These are phyloP conservation scores for Microtus montanus DNA, from an alignment of 2,113 vertebrate genomes.

Conservation along the genomic window DNA sequence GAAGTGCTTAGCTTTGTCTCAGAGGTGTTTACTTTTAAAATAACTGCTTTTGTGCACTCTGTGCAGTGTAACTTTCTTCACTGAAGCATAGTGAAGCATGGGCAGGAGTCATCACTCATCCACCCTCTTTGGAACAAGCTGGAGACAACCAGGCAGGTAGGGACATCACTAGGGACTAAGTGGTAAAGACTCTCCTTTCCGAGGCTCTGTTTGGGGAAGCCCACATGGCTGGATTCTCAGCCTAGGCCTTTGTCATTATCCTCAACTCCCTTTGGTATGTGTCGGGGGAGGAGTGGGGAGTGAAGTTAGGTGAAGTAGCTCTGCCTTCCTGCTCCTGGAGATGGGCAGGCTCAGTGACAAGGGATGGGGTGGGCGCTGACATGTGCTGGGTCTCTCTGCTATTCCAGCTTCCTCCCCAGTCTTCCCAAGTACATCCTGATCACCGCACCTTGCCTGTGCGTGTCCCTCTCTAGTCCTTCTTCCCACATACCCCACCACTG, in stretches of 20 bases:
- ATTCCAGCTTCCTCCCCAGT: too few relatives aligned
- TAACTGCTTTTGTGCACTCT: background rate
- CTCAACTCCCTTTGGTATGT: background rate
- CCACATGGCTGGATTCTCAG: background rate
- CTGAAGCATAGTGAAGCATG: background rate
- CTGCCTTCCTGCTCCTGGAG: background rate
- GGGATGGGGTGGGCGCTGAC: too few relatives aligned
- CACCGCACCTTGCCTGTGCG: background rate
- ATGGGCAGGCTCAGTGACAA: background rate
- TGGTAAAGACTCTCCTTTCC: background rate
- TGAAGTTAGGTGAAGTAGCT: background rate
- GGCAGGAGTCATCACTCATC: too few relatives aligned
- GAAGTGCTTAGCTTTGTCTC: background rate
- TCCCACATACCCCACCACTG: background rate
- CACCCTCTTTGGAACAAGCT: background rate
- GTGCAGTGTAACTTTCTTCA: background rate
- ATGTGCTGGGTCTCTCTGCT: background rate
- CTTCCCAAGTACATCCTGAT: background rate
- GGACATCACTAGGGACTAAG: background rate
- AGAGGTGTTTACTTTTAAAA: background rate
- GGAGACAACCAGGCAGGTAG: background rate
- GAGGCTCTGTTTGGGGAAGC: background rate
- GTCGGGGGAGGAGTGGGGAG: too few relatives aligned
- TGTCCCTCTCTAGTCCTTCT: background rate
- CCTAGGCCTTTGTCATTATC: background rate